Base-by-base conservation (phyloP, 2,113 vertebrate species). In the Rhinoderma darwinii region DNA sequence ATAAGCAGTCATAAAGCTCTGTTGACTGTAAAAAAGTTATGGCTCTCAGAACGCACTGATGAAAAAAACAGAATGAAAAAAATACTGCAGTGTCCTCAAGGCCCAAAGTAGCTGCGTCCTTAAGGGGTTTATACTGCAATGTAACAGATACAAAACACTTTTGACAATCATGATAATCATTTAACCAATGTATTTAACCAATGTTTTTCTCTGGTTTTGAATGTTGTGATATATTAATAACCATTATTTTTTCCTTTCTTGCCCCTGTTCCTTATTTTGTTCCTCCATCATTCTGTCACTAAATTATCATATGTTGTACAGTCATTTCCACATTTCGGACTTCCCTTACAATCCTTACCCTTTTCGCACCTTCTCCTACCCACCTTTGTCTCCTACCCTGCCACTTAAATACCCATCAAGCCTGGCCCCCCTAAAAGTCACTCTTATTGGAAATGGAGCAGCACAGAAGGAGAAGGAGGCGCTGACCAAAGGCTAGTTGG, bases 401-500 rank as follows among this genome's bases (percentile, higher is more conserved):
- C 89, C 89, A 88, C 90, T 89, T 89, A 83, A 83, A 59, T 27
- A 39, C 25, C 70, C 47, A 32, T 37, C 72, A 61, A 54, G 76
- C 80, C 27, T 20, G 70, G 18, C 61, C 80, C 47, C 30, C 50
- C 66, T 61, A 72, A 87, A n/a, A 50, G 10, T 15, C 51, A 20
- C 68, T 37, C 10, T 75, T 72, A 51, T 63, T 63, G 68, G 70
- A 73, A 63, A 87, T 87, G 86, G 86, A 87, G 68, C 85, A 82
- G 20, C 66, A 66, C 68, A 82, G 54, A 75, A 61, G 41, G 54
- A 87, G 44, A 87, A 87, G 79, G 35, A 56, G 68, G 51, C 70
- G 70, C 86, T 82, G 85, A 87, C 86, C 79, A 82, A 75, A 61
- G 86, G 86, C 82, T 88, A 84, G 87, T 82, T 84, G 87, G 87